These are phyloP conservation scores for Galerucella calmariensis DNA, from an alignment of 2,888 invertebrate species.

Conservation along the genomic window DNA sequence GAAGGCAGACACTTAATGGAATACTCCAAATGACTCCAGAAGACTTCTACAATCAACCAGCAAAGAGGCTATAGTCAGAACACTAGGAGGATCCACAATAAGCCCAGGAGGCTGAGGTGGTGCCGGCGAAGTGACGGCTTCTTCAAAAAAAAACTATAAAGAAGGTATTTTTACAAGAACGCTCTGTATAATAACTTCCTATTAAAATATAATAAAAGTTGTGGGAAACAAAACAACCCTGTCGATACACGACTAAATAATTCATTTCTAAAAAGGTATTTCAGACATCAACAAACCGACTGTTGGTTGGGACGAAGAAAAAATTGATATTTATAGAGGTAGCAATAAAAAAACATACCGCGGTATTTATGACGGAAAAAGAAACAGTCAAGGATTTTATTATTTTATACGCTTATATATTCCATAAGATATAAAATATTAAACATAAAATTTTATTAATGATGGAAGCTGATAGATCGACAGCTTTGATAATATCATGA, in stretches of 20 bases:
- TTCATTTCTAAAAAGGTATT: slow-evolving; percentile 27
- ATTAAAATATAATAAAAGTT: neutral
- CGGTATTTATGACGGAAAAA: slow-evolving; percentile 40
- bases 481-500: slow-evolving; percentile 30
- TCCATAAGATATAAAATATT: slow-evolving; percentile 40
- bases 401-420: slow-evolving; percentile 41
- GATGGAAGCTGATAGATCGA: slow-evolving; percentile 30
- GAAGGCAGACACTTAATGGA: no score
- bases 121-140: no score
- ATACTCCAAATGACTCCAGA: no score
- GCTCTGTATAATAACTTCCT: neutral
- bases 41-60: no score
- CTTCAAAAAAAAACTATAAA: no score
- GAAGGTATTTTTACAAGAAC: no score
- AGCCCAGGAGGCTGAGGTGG: no score
- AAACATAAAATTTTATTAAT: slow-evolving; percentile 40
- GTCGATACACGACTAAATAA: slow-evolving; percentile 25
- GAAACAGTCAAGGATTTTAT: slow-evolving; percentile 43
- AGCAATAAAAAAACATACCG: slow-evolving; percentile 37
- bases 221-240: slow-evolving; percentile 23
- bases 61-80: no score
- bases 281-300: slow-evolving; percentile 23
- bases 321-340: slow-evolving; percentile 34
- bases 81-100: no score
- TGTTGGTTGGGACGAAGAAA: slow-evolving; percentile 26